Percentiles rank a stretch among this genome's conserved stretches.
phyloP scores from a whole-genome alignment of 2,888 invertebrate genomes.

The Epistrophe eligans region DNA sequence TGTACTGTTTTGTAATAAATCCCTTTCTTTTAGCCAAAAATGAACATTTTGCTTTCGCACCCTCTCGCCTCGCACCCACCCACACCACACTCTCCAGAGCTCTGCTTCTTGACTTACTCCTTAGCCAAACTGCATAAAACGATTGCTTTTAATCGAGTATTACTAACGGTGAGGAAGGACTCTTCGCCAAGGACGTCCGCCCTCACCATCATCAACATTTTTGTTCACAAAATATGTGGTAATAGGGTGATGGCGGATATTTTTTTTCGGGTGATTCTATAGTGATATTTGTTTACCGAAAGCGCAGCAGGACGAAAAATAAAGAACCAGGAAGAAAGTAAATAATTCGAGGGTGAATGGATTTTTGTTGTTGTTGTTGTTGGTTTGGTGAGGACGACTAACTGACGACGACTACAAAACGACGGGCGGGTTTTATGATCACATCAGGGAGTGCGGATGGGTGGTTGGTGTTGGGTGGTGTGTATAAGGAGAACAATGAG shows the following conservation, averaged over 20 bases:
- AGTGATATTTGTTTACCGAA: slow-evolving; percentile 72
- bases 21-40: slow-evolving; percentile 56
- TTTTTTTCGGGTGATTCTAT: slow-evolving; percentile 29
- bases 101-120: slow-evolving; percentile 60
- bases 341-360: slow-evolving; percentile 74
- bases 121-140: slow-evolving; percentile 71
- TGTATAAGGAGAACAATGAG: slow-evolving; percentile 40
- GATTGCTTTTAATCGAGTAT: slow-evolving; percentile 74
- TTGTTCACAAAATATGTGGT: slow-evolving; percentile 41
- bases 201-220: slow-evolving; percentile 28
- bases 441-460: slow-evolving; percentile 17
- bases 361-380: slow-evolving; percentile 37
- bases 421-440: too few species aligned
- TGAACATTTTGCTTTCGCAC: slow-evolving; percentile 46
- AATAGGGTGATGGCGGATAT: slow-evolving; percentile 25
- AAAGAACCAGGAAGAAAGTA: slow-evolving; percentile 69
- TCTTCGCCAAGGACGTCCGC: slow-evolving; percentile 71
- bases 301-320: slow-evolving; percentile 60
- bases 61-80: not conserved
- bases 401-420: slow-evolving; percentile 9
- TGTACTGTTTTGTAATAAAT: slow-evolving; percentile 46
- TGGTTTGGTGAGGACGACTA: not conserved
- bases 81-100: not conserved
- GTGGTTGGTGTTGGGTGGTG: not conserved
- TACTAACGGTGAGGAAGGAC: slow-evolving; percentile 59